Percentiles rank a stretch among this genome's conserved stretches.
Conservation (phyloP, 1,140 invertebrate genomes). For the Spodoptera litura region DNA sequence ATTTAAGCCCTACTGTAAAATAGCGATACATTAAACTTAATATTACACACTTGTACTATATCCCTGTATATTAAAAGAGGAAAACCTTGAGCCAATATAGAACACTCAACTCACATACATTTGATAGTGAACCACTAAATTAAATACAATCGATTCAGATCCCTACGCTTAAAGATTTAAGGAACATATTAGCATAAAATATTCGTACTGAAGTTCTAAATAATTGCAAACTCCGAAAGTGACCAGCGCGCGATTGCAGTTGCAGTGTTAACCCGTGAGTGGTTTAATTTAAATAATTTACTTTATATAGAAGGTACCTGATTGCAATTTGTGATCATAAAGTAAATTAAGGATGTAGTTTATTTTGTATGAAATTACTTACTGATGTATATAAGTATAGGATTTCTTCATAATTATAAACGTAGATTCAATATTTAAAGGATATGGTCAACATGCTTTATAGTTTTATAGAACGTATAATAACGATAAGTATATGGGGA, state of each 20-base stretch:
- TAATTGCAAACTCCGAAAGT: constrained; percentile 8
- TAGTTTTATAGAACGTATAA: no score
- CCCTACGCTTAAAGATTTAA: background rate
- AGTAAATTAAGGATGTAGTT: constrained; percentile 12
- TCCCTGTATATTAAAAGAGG: no score
- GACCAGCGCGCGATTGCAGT: background rate
- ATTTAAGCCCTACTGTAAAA: no score
- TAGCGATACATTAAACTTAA: no score
- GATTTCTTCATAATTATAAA: no score
- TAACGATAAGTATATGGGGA: no score
- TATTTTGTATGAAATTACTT: background rate
- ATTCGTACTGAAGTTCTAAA: background rate
- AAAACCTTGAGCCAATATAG: constrained; percentile 29
- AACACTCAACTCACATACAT: background rate
- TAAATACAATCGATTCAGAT: constrained; percentile 2
- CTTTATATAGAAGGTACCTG: background rate
- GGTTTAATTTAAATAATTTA: constrained; percentile 27
- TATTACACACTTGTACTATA: no score
- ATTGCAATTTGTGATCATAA: background rate
- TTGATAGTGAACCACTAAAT: background rate
- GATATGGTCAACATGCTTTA: no score
- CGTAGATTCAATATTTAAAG: no score
- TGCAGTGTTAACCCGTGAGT: background rate
- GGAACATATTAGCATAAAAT: background rate
- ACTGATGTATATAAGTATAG: no score